A percentile compares a stretch with the other conserved stretches of the same genome.
Conservation (phyloP, 2,888 invertebrate genomes). For the Xylophagus ater region DNA sequence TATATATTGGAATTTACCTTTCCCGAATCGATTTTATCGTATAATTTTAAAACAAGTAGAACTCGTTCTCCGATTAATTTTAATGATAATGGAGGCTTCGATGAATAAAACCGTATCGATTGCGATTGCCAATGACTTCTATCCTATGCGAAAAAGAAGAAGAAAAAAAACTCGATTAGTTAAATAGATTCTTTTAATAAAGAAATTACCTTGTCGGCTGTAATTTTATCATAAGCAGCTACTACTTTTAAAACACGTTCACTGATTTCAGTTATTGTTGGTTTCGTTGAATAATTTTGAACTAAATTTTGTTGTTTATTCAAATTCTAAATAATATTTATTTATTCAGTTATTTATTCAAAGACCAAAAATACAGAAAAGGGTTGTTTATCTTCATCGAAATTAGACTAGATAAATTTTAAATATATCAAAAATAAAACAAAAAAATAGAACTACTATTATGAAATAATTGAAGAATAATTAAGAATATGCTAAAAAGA, state of each 20-base stretch:
- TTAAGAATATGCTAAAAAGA: too few relatives aligned
- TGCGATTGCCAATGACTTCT: constrained; percentile 44
- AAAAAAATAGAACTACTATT: too few relatives aligned
- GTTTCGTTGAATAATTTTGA: constrained; percentile 37
- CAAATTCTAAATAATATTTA: background rate
- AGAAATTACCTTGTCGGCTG: constrained; percentile 74
- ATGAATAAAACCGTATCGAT: constrained; percentile 52
- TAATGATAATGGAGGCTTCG: constrained; percentile 64
- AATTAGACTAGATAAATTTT: too few relatives aligned
- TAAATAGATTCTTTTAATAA: constrained; percentile 24
- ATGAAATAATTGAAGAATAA: background rate
- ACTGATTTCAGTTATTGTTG: constrained; percentile 54
- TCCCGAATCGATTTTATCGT: constrained; percentile 89
- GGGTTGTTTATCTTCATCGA: too few relatives aligned
- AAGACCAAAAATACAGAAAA: background rate
- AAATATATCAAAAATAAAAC: too few relatives aligned
- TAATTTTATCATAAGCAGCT: constrained; percentile 80
- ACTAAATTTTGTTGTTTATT: background rate
- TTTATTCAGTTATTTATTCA: background rate
- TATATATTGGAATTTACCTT: constrained; percentile 57
- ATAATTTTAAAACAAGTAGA: constrained; percentile 88
- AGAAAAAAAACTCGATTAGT: constrained; percentile 29
- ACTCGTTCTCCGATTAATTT: constrained; percentile 81
- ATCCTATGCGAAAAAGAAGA: constrained; percentile 22
- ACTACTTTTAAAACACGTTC: constrained; percentile 80